Evolutionary conservation across 2,888 invertebrate genomes (phyloP), one percentile per base, ranked within the genome.

Genomic region (Drosophila koepferae): DNA sequence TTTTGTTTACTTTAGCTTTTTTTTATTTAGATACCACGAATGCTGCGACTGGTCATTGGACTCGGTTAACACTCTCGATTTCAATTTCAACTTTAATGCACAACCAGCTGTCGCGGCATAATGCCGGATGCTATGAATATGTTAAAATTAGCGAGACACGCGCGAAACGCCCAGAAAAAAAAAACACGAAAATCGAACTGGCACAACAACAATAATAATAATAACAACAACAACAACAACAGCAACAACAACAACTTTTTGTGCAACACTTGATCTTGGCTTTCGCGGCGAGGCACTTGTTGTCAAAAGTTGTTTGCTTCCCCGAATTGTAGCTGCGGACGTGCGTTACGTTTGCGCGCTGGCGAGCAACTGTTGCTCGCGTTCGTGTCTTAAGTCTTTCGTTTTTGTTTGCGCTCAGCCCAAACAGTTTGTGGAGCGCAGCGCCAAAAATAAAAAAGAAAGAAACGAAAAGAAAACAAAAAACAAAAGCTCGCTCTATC

Each of bases 341-440:
- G 84, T 81, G 89, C 83, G 81, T 70, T 79, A 60, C 61, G 84
- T 67, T 83, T 72, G 81, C 81, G 84, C 72, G 83, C 80, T 85
- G 79, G 74, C 73, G 67, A 80, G 80, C 77, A 82, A 91, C 90
- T 91, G 86, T 63, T 34, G 58, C 54, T 7, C 77, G 34, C 53
- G 86, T 89, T 87, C 73, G 86, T 81, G 72, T 69, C 82, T 77
- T 65, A 70, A 87, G 86, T 88, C 84, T 82, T 87, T 87, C 77
- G 86, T 76, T 72, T 70, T 10, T 23, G 14, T 53, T 66, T 63
- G 34, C 41, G 34, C 46, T 40, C 36, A 14, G 40, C 31, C 34
- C 7, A 63, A 67, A 64, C 61, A 61, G 40, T 61, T 64, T 69
- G 18, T 43, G 63, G 70, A 74, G 71, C 53, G 49, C 58, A 9